Conservation (phyloP, 2,888 invertebrate species). For the Mechanitis mazaeus region DNA sequence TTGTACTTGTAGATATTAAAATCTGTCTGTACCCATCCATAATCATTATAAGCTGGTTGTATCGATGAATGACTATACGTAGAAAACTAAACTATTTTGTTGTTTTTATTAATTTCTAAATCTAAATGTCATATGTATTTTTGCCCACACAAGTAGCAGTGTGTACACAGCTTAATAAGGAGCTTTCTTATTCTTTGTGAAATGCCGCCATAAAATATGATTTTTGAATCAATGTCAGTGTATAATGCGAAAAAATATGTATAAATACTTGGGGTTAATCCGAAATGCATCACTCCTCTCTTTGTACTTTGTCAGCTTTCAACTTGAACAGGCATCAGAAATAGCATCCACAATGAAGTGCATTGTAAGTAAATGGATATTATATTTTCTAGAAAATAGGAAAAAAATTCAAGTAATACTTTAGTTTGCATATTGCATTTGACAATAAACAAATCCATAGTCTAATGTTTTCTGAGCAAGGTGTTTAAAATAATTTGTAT, state of each 20-base stretch:
- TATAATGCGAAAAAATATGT: conserved; percentile 65
- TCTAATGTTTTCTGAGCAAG: too few relatives aligned
- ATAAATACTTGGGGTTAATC: conserved; percentile 70
- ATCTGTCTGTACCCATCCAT: background rate
- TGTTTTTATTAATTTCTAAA: too few relatives aligned
- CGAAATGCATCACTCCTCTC: conserved; percentile 66
- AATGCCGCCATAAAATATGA: conserved; percentile 60
- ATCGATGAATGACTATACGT: background rate
- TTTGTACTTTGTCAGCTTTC: conserved; percentile 45
- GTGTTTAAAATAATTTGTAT: too few relatives aligned
- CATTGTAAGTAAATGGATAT: conserved; percentile 55
- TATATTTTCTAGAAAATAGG: background rate
- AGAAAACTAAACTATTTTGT: background rate
- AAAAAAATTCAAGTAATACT: background rate
- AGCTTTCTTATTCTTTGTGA: conserved; percentile 46
- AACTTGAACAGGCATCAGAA: conserved; percentile 42
- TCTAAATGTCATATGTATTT: background rate
- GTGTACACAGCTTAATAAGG: conserved; percentile 4
- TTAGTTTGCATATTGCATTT: too few relatives aligned
- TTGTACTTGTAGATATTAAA: too few relatives aligned
- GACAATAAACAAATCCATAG: too few relatives aligned
- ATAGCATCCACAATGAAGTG: conserved; percentile 58
- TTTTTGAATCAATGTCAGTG: conserved; percentile 46
- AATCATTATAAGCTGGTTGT: background rate
- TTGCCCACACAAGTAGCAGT: background rate